Conservation (phyloP, 2,888 invertebrate genomes). For the Lycia hirtaria region DNA sequence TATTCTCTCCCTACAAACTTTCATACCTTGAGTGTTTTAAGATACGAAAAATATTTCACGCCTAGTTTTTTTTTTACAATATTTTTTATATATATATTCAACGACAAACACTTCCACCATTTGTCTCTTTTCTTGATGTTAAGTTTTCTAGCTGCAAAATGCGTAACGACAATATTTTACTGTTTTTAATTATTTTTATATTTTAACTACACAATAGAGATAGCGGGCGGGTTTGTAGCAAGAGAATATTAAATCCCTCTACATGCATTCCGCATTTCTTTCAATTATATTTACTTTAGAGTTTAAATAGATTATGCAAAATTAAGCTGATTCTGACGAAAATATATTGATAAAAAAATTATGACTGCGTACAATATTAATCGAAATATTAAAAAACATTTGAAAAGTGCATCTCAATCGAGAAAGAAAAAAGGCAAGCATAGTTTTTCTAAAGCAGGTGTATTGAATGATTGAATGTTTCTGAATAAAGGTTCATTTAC, state of each 20-base stretch:
- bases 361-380: no score
- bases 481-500: no score
- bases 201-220: conserved; percentile 4
- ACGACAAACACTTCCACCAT: not conserved
- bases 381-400: not conserved
- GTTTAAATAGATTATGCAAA: not conserved
- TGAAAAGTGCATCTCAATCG: not conserved
- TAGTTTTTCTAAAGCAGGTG: not conserved
- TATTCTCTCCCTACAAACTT: conserved; percentile 52
- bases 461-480: no score
- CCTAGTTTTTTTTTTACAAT: not conserved
- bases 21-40: not conserved
- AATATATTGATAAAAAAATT: no score
- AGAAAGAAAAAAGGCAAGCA: not conserved
- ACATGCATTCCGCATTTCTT: conserved; percentile 34
- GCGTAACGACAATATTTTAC: conserved; percentile 29
- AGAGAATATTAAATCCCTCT: conserved; percentile 35
- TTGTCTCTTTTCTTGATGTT: not conserved
- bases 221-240: conserved; percentile 37
- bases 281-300: not conserved
- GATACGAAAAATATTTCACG: not conserved
- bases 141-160: not conserved
- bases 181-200: not conserved
- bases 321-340: not conserved
- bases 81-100: not conserved